Evolutionary conservation across 2,797 vertebrate species (phyloP), one percentile per base, ranked within the genome.

Genomic region (Saxicola maurus): DNA sequence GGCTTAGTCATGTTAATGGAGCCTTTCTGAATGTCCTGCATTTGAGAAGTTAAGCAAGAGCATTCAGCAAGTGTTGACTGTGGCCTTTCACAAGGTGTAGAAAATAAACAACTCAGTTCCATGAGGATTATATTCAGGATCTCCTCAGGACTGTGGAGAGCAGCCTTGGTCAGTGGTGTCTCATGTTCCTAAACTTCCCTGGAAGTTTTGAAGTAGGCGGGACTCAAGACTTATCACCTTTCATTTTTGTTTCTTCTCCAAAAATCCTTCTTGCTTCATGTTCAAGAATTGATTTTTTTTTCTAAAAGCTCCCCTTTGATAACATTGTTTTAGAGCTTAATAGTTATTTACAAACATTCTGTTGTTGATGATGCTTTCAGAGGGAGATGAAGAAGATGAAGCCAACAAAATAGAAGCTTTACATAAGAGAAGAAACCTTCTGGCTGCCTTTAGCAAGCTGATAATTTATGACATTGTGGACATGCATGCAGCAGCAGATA

Each of bases 371-470:
- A 28, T 95, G 20, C 86, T 94, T 90, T 87, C 96, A 99, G 99
- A 99, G 96, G 99, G 99, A 88, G 99, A 99, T 91, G 99, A 99
- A 96, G 99, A 99, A 95, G 99, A 99, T 65, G 99, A 99, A 97
- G 99, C 99, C 89, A 99, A 99, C 97, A 99, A 99, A 98, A 99
- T 99, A 21, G 99, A 99, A 95, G 99, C 99, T 83, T 98, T 99
- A 62, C 99, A 99, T 96, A 99, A 99, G 96, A 98, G 99, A 96
- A 99, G 99, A 93, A 99, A 99, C 92, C 98, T 99, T 77, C 96
- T 99, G 51, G 99, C 99, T 30, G 99, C 99, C 81, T 99, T 99
- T 95, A 98, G 99, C 97, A 99, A 99, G 95, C 98, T 99, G 94
- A 99, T 99, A 85, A 99, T 99, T 94, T 99, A 98, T 56, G 99